Base-by-base conservation (phyloP, 1,140 invertebrate genomes). In the Achroia grisella region DNA sequence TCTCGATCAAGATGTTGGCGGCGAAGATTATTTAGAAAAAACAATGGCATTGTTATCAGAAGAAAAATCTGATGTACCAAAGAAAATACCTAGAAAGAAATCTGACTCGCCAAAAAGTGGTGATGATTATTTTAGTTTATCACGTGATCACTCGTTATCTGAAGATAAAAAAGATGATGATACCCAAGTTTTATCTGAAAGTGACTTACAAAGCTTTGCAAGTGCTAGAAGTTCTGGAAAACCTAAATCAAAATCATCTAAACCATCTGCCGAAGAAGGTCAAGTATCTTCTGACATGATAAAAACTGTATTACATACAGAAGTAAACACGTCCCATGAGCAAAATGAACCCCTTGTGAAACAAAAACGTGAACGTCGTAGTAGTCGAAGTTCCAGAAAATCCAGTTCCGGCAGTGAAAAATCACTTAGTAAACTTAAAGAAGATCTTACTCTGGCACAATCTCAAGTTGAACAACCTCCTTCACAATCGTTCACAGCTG, bases 61-160 rank as follows among this genome's bases (percentile, higher is more conserved):
- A 37, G 72, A 76, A 49, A 74, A 66, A 43, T 36, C 65, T n/a
- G 70, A 76, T 41, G 36, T 72, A 28, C 83, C 84, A 1, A 81
- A 75, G 56, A 79, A 87, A 62, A 71, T 76, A 8, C 62, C 68
- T 1, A 64, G 88, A 46, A 87, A 83, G 52, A 89, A 88, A 56
- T 86, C 84, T 2, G 88, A 89, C 62, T 89, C 88, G 0, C 78
- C 76, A 49, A 88, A 74, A 62, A 89, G 87, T 62, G 75, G 45
- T 5, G 89, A 89, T 10, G 89, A 90, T 48, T 89, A 82, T 56
- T 89, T 83, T 37, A 90, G 89, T 70, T 65, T 89, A n/a, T 88
- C 87, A 49, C 64, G 69, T 44, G 84, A 86, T 41, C 73, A 74
- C 37, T 80, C 83, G 1, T 17, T 79, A 13, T 81, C 80, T 11